Evolutionary conservation across 1,140 invertebrate species (phyloP).

Genomic region (Spodoptera frugiperda): DNA sequence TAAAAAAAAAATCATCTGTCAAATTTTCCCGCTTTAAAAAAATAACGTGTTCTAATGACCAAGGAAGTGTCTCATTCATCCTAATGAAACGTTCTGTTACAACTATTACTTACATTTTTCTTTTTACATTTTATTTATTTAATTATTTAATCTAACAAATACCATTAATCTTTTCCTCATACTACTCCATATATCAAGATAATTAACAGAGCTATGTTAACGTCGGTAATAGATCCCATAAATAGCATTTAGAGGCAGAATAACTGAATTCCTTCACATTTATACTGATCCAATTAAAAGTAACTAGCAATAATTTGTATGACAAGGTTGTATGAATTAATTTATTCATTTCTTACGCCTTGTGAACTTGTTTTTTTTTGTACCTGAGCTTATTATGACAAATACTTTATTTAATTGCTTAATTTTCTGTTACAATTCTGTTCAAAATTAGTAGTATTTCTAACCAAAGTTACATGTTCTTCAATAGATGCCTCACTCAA

Average conservation of each 20-base stretch:
- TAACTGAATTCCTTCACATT: constrained; percentile 10
- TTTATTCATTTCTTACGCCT: constrained; percentile 3
- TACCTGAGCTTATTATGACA: background rate
- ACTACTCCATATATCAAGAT: background rate
- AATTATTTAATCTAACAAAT: background rate
- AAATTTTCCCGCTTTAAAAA: constrained; percentile 11
- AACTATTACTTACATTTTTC: constrained; percentile 1
- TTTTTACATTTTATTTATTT: background rate
- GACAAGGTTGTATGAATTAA: constrained; percentile 38
- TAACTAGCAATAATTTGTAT: constrained; percentile 21
- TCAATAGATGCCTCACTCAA: background rate
- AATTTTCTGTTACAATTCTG: background rate
- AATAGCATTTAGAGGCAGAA: background rate
- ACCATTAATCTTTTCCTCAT: background rate
- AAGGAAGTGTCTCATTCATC: constrained; percentile 9
- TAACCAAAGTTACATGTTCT: background rate
- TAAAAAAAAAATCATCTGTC: background rate
- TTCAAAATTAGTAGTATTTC: background rate
- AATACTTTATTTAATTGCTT: background rate
- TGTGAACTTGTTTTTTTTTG: constrained; percentile 12
- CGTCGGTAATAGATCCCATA: background rate
- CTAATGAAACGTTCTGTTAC: constrained; percentile 2
- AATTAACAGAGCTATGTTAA: constrained; percentile 13
- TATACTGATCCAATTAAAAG: constrained; percentile 18
- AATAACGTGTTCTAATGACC: background rate